Conservation (phyloP, 2,888 invertebrate species). For the Ctenicera cuprea region DNA sequence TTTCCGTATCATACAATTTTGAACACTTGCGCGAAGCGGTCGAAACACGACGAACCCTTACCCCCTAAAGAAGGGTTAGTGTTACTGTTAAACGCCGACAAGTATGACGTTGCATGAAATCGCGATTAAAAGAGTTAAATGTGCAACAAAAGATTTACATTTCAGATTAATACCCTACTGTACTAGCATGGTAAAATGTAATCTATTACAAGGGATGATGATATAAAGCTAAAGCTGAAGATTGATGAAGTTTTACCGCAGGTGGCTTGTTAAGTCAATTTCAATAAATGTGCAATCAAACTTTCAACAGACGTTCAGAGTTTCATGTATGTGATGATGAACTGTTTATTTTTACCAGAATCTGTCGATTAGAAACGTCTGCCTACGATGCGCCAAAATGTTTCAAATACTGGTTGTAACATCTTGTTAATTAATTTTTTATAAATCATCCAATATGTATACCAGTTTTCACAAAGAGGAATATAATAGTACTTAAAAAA, state of each 20-base stretch:
- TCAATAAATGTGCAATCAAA: background rate
- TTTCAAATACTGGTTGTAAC: too few species aligned
- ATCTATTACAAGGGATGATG: conserved; percentile 61
- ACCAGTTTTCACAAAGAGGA: too few species aligned
- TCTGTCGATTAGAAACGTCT: too few species aligned
- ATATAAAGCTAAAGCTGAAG: conserved; percentile 60
- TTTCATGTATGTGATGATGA: too few species aligned
- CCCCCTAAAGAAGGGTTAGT: conserved; percentile 46
- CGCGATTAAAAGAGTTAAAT: conserved; percentile 71
- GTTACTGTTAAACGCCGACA: conserved; percentile 65
- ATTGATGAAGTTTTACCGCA: conserved; percentile 69
- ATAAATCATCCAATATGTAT: too few species aligned
- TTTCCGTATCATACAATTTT: conserved; percentile 27
- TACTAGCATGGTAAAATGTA: conserved; percentile 59
- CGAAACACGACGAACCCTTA: conserved; percentile 12
- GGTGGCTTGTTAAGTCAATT: conserved; percentile 63
- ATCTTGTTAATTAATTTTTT: too few species aligned
- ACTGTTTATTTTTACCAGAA: too few species aligned
- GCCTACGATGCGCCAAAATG: too few species aligned
- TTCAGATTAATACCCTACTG: conserved; percentile 66
- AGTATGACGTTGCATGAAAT: conserved; percentile 71
- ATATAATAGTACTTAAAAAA: too few species aligned
- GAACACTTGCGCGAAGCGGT: conserved; percentile 46
- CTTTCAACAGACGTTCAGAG: background rate
- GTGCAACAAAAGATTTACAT: conserved; percentile 68